A percentile compares a stretch with the other conserved stretches of the same genome.
Evolutionary conservation across 2,113 vertebrate genomes (phyloP).

Genomic region (Oophaga pumilio): DNA sequence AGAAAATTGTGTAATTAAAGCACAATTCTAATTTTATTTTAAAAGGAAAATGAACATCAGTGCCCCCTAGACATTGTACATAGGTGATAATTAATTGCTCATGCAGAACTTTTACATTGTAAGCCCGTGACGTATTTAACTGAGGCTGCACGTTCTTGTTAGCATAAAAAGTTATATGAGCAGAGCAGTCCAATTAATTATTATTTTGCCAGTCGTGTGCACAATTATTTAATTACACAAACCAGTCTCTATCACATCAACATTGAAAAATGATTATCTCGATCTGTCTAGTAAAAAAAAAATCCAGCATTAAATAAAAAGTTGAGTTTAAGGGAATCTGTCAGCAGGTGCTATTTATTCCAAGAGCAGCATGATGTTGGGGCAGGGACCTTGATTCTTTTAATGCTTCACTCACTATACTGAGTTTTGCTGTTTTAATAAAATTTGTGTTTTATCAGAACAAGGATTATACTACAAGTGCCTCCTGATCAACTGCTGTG

Average conservation of each 20-base stretch:
- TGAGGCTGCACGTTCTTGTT: background rate
- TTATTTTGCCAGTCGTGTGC: background rate
- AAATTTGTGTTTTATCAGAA: no score
- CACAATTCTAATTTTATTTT: slow-evolving; percentile 36
- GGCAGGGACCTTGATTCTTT: no score
- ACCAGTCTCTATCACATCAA: background rate
- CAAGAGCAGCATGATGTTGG: no score
- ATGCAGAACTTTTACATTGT: background rate
- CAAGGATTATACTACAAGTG: no score
- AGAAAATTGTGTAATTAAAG: slow-evolving; percentile 51
- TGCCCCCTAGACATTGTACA: slow-evolving; percentile 14
- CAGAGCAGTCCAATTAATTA: background rate
- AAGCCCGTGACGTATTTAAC: background rate
- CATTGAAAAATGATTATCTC: background rate
- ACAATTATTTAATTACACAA: background rate
- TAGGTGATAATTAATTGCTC: slow-evolving; percentile 42
- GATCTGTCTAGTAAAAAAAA: background rate
- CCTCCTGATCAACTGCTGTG: no score
- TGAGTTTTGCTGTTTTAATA: no score
- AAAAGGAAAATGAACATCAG: slow-evolving; percentile 42
- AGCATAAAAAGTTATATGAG: background rate
- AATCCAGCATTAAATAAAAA: background rate
- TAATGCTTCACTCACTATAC: no score
- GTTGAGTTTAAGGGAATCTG: background rate
- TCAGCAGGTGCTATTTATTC: no score